Conservation (phyloP, 2,113 vertebrate species). For the Rhabdomys dilectus region DNA sequence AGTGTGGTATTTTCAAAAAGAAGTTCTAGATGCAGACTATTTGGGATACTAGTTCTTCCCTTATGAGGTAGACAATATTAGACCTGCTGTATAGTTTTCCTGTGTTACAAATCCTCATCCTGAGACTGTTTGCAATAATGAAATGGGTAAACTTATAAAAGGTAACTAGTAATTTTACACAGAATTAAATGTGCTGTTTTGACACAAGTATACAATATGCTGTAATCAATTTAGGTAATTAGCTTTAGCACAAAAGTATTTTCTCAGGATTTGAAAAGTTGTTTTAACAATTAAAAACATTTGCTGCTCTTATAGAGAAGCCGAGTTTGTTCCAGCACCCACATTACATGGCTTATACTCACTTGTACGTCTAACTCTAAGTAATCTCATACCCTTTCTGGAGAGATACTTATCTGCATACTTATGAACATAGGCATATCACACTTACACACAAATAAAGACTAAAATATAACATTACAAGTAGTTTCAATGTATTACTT, state of each 20-base stretch:
- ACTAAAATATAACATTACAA: background rate
- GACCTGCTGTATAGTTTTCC: background rate
- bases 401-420: too few relatives aligned
- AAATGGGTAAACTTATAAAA: background rate
- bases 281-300: background rate
- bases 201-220: background rate
- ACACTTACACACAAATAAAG: background rate
- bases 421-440: background rate
- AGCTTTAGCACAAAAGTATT: background rate
- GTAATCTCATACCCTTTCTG: background rate
- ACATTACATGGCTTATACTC: background rate
- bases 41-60: background rate
- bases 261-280: background rate
- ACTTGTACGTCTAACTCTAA: background rate
- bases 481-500: background rate
- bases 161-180: background rate
- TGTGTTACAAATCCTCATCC: background rate
- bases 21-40: too few relatives aligned
- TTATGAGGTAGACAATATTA: background rate
- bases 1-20: background rate
- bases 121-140: background rate
- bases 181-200: background rate
- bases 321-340: background rate
- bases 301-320: background rate
- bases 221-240: background rate